phyloP scores from a whole-genome alignment of 53 echinoderm and acorn worm genomes.

The Paelopatides confundens region DNA sequence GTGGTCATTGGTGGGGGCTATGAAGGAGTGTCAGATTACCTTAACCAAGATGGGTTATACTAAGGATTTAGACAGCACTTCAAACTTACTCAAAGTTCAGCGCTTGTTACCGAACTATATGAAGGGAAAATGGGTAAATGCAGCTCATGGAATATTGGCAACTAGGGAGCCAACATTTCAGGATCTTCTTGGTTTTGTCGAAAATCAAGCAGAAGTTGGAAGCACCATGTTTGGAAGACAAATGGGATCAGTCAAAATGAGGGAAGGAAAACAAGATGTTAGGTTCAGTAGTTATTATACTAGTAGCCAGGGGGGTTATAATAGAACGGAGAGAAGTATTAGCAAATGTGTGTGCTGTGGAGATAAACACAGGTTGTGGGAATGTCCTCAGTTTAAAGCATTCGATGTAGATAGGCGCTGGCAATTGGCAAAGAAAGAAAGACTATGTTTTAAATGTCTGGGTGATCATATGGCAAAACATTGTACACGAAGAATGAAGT shows the following conservation, averaged over 20 bases:
- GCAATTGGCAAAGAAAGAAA: conserved; percentile 14
- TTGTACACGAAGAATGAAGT: too few species aligned
- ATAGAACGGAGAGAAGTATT: not conserved
- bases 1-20: not conserved
- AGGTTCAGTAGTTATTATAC: not conserved
- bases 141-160: not conserved
- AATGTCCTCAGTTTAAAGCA: conserved; percentile 11
- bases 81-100: not conserved
- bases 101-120: not conserved
- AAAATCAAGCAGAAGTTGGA: not conserved
- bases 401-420: not conserved
- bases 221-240: not conserved
- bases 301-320: not conserved
- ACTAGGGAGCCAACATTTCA: not conserved
- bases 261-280: not conserved
- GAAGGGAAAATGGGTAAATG: conserved; percentile 6
- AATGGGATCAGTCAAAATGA: not conserved
- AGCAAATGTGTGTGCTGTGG: not conserved
- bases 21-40: conserved; percentile 2
- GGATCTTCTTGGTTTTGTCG: not conserved
- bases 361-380: conserved; percentile 38
- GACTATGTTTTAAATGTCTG: not conserved
- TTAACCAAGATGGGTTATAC: not conserved
- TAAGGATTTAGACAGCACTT: not conserved
- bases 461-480: too few species aligned